phyloP scores from a whole-genome alignment of 2,888 invertebrate genomes.

The Agriopis marginaria region DNA sequence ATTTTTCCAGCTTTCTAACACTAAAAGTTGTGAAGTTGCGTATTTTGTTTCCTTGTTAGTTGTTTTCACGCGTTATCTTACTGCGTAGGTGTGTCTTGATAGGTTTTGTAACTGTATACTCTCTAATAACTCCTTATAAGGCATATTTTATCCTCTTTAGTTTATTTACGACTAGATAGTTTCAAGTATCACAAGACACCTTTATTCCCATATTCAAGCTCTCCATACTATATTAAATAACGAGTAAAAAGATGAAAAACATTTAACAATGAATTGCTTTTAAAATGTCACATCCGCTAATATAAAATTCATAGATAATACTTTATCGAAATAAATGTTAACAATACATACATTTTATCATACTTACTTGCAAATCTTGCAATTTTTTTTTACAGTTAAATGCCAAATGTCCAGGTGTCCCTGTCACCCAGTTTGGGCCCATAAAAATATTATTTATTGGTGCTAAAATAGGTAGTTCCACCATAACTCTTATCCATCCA shows the following conservation, averaged over 20 bases:
- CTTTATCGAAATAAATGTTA: neutral
- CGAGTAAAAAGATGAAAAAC: neutral
- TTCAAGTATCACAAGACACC: constrained; percentile 17
- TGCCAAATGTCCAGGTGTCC: constrained; percentile 6
- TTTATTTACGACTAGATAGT: constrained; percentile 20
- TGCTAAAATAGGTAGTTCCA: constrained; percentile 27
- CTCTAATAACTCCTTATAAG: constrained; percentile 22
- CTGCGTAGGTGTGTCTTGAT: constrained; percentile 36
- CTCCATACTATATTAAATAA: constrained; percentile 6
- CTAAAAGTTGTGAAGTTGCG: constrained; percentile 27
- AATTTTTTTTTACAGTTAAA: neutral
- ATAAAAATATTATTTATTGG: constrained; percentile 23
- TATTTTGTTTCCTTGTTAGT: constrained; percentile 32
- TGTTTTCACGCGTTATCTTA: constrained; percentile 27
- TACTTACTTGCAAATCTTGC: neutral
- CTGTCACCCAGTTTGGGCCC: neutral
- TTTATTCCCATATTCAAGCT: constrained; percentile 13
- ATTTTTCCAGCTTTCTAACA: constrained; percentile 27
- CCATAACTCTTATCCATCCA: constrained; percentile 26
- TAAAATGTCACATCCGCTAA: neutral
- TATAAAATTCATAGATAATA: no score
- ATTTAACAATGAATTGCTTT: constrained; percentile 5
- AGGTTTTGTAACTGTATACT: constrained; percentile 32
- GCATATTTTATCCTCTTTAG: constrained; percentile 19
- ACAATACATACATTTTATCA: neutral